A percentile compares a stretch with the other conserved stretches of the same genome.
Conservation (phyloP, 2,113 vertebrate species). For the Hydrochoerus hydrochaeris region DNA sequence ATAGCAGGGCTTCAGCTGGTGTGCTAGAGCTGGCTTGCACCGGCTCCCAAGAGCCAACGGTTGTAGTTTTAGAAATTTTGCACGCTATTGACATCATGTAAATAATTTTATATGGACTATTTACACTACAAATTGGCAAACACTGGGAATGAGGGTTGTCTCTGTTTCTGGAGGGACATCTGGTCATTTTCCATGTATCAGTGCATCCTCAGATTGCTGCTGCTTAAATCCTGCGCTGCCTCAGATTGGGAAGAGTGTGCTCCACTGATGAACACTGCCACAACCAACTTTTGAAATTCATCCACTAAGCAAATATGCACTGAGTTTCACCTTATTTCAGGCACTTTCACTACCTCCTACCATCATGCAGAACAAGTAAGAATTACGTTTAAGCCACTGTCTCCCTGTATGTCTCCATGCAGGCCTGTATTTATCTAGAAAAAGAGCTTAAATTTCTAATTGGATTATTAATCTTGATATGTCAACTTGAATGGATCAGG, state of each 20-base stretch:
- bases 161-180: neutral
- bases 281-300: neutral
- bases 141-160: too few species aligned
- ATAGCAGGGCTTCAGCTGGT: neutral
- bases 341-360: neutral
- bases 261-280: neutral
- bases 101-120: neutral
- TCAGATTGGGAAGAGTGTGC: neutral
- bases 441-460: neutral
- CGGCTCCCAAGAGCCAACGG: neutral
- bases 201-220: neutral
- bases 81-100: neutral
- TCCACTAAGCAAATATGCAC: neutral
- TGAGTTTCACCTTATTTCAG: neutral
- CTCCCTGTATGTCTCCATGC: neutral
- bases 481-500: neutral
- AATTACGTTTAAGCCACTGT: neutral
- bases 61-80: neutral
- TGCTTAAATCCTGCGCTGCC: neutral
- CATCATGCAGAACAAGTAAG: neutral
- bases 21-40: neutral
- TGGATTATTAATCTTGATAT: neutral
- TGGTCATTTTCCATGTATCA: neutral
- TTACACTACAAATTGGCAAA: neutral
- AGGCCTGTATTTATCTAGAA: neutral